These are phyloP conservation scores for Peromyscus californicus DNA, from an alignment of 2,113 vertebrate species.

Conservation along the genomic window DNA sequence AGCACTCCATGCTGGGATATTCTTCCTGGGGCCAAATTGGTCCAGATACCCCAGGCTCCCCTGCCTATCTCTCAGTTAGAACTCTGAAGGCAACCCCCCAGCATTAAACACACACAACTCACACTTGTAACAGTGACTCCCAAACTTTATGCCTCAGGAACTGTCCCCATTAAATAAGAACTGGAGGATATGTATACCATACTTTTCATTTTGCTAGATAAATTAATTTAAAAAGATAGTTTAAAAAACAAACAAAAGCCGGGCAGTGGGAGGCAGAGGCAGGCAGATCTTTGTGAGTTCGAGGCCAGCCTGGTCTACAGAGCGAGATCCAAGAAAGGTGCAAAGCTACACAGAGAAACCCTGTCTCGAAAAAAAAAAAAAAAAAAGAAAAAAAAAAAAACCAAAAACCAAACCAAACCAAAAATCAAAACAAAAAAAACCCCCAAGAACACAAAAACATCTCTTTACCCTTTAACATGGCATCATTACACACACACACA, in stretches of 20 bases:
- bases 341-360: too few relatives aligned
- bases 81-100: too few relatives aligned
- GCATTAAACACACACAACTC: neutral
- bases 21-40: neutral
- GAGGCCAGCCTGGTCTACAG: too few relatives aligned
- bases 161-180: neutral
- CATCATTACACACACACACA: neutral
- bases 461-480: neutral
- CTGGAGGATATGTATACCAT: neutral
- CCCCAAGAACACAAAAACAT: neutral
- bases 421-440: too few relatives aligned
- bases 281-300: too few relatives aligned
- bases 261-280: too few relatives aligned
- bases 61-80: neutral
- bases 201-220: neutral
- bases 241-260: neutral
- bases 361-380: too few relatives aligned
- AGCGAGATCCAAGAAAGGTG: too few relatives aligned
- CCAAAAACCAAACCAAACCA: too few relatives aligned
- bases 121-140: neutral
- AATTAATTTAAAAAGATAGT: neutral
- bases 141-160: neutral
- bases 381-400: too few relatives aligned
- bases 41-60: too few relatives aligned
- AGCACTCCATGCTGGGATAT: too few relatives aligned